Conservation (phyloP, 2,113 vertebrate species). For the Brienomyrus brachyistius region DNA sequence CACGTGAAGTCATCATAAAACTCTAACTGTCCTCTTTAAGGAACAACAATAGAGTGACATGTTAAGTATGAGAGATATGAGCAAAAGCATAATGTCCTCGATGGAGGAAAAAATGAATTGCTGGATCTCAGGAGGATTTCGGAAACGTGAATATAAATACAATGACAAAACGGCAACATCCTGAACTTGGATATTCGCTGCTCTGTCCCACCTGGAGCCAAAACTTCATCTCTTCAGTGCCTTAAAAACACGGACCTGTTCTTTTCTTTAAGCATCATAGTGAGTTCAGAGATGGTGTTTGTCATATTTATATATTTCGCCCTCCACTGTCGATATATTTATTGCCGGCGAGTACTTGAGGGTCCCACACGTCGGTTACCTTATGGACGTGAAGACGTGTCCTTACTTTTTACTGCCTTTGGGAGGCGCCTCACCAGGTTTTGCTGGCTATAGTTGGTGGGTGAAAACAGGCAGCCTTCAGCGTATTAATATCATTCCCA, state of each 20-base stretch:
- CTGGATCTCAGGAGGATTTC: background rate
- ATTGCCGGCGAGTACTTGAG: background rate
- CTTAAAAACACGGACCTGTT: background rate
- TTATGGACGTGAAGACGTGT: background rate
- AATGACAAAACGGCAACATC: background rate
- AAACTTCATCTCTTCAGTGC: background rate
- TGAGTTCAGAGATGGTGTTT: background rate
- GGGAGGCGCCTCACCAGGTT: background rate
- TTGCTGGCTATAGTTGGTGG: slow-evolving; percentile 7
- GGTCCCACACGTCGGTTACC: background rate
- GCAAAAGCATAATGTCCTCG: background rate
- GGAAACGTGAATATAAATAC: background rate
- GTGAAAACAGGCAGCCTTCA: background rate
- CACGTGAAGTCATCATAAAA: background rate
- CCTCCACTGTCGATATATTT: background rate
- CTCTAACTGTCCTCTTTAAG: background rate
- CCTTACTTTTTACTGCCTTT: background rate
- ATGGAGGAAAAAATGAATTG: background rate
- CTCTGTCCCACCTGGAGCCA: background rate
- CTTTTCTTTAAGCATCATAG: background rate
- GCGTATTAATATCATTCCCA: background rate
- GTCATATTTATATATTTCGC: background rate
- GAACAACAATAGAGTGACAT: background rate
- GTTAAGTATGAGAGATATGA: background rate
- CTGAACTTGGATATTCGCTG: background rate